These are phyloP conservation scores for Hirtodrosophila duncani DNA, from an alignment of 2,888 invertebrate genomes.

Conservation along the genomic window DNA sequence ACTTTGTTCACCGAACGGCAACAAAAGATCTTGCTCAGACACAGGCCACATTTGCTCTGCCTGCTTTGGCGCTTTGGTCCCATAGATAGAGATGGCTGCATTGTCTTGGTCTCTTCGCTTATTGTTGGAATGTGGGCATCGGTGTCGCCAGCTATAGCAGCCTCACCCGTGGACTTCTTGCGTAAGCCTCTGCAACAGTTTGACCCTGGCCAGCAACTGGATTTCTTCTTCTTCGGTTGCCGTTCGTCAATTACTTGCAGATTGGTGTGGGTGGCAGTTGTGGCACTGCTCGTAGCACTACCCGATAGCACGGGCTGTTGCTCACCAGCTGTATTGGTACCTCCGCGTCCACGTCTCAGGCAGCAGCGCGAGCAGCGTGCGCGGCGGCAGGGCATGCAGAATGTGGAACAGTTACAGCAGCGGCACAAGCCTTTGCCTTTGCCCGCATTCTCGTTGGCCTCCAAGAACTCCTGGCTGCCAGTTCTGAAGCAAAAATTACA, in stretches of 20 bases:
- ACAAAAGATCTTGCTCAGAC: constrained; percentile 76
- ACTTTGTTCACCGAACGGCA: constrained; percentile 78
- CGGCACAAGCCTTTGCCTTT: constrained; percentile 66
- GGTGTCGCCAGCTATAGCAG: constrained; percentile 21
- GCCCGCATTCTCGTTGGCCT: constrained; percentile 47
- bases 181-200: constrained; percentile 78
- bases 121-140: constrained; percentile 24
- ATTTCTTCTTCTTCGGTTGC: constrained; percentile 47
- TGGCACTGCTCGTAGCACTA: constrained; percentile 69
- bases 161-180: constrained; percentile 65
- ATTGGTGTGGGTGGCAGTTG: constrained; percentile 69
- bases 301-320: constrained; percentile 66
- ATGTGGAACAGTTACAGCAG: constrained; percentile 70
- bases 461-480: constrained; percentile 76
- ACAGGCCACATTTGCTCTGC: constrained; percentile 72
- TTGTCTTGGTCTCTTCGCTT: constrained; percentile 51
- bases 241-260: constrained; percentile 73
- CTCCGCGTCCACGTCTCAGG: constrained; percentile 50
- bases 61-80: constrained; percentile 48
- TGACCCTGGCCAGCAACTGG: constrained; percentile 75
- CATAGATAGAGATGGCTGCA: constrained; percentile 18
- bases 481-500: constrained; percentile 44
- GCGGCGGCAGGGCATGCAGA: constrained; percentile 77
- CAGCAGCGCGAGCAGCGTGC: constrained; percentile 76
- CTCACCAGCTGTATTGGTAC: constrained; percentile 54